Evolutionary conservation across 2,113 vertebrate species (phyloP).

Genomic region (Anoplopoma fimbria): DNA sequence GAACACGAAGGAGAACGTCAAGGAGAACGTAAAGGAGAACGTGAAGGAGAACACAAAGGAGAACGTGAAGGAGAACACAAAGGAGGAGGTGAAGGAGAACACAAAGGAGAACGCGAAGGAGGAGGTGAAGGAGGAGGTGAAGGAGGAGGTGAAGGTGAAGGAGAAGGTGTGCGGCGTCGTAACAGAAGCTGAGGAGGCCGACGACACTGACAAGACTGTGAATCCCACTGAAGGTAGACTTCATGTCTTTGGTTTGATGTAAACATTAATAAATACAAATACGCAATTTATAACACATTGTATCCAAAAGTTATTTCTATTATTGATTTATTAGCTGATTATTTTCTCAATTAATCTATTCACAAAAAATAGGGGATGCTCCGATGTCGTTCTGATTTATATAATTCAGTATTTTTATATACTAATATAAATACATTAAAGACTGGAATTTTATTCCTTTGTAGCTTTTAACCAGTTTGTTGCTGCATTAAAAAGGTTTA

Average conservation of each 20-base stretch:
- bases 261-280: background rate
- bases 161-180: constrained; percentile 49
- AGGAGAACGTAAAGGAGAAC: constrained; percentile 42
- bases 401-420: no score
- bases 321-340: background rate
- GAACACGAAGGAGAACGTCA: constrained; percentile 68
- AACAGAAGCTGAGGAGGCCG: constrained; percentile 44
- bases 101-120: constrained; percentile 72
- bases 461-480: no score
- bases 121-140: constrained; percentile 39
- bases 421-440: no score
- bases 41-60: constrained; percentile 70
- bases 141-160: constrained; percentile 51
- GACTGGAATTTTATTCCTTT: no score
- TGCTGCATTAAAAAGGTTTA: no score
- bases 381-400: no score
- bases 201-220: constrained; percentile 34
- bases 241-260: background rate
- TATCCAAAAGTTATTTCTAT: background rate
- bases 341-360: background rate
- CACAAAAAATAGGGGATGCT: background rate
- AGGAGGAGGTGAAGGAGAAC: constrained; percentile 59
- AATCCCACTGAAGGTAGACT: constrained; percentile 71
- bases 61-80: constrained; percentile 62
- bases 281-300: background rate